A percentile compares a stretch with the other conserved stretches of the same genome.
These are phyloP conservation scores for Nerophis ophidion DNA, from an alignment of 2,113 vertebrate genomes.

Conservation along the genomic window DNA sequence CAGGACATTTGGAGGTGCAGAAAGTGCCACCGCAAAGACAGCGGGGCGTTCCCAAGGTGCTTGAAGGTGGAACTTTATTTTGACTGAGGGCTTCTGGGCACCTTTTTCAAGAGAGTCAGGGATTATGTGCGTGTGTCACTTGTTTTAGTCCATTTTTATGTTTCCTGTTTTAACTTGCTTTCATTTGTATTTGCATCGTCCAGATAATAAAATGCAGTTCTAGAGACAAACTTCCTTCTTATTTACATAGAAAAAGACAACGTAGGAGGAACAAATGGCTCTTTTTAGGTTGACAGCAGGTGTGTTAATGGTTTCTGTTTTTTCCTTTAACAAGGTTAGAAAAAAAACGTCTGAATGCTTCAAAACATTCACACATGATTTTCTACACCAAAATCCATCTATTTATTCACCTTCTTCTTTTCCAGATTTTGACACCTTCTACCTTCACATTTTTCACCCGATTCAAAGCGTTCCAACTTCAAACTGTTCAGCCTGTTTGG, in stretches of 20 bases:
- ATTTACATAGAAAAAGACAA: slow-evolving; percentile 18
- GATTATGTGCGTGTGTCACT: slow-evolving; percentile 39
- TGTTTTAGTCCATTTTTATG: slow-evolving; percentile 55
- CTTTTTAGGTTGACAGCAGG: slow-evolving; percentile 43
- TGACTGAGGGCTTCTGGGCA: slow-evolving; percentile 20
- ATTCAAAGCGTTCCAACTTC: too few relatives aligned
- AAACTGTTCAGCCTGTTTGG: too few relatives aligned
- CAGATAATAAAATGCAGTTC: slow-evolving; percentile 63
- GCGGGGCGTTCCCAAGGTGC: slow-evolving; percentile 14
- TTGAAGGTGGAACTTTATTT: slow-evolving; percentile 21
- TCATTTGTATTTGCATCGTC: slow-evolving; percentile 57
- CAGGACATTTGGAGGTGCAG: slow-evolving; percentile 23
- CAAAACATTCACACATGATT: too few relatives aligned
- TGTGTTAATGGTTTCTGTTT: not conserved
- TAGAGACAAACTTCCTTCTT: slow-evolving; percentile 35
- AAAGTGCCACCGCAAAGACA: slow-evolving; percentile 14
- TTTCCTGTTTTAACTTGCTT: slow-evolving; percentile 28
- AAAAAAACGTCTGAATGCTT: too few relatives aligned
- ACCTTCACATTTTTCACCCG: too few relatives aligned
- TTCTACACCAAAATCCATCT: too few relatives aligned
- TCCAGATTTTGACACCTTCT: too few relatives aligned
- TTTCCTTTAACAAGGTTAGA: too few relatives aligned
- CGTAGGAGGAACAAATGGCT: slow-evolving; percentile 19
- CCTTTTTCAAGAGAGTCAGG: slow-evolving; percentile 13
- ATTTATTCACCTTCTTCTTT: too few relatives aligned